Percentiles rank a stretch among this genome's conserved stretches.
These are phyloP conservation scores for Lithosia quadra DNA, from an alignment of 2,888 invertebrate genomes.

Conservation along the genomic window DNA sequence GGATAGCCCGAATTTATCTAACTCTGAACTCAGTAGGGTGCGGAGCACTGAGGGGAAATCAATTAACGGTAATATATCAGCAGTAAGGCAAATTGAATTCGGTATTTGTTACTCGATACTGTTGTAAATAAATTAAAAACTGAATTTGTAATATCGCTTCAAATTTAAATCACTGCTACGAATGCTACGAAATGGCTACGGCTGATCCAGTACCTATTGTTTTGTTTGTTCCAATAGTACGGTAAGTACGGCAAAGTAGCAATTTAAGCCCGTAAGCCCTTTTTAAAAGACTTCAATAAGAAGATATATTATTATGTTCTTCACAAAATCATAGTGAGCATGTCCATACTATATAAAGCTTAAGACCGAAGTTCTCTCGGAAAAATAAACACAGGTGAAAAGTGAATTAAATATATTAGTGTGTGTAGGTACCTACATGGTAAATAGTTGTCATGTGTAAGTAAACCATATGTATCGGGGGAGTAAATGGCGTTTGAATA, in stretches of 20 bases:
- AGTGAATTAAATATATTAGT: background rate
- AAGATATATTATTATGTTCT: background rate
- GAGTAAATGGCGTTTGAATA: constrained; percentile 67
- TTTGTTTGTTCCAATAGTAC: no score
- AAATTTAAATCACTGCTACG: constrained; percentile 8
- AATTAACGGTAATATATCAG: constrained; percentile 79
- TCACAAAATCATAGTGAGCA: background rate
- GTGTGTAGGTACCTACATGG: background rate
- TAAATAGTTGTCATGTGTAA: constrained; percentile 26
- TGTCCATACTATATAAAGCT: background rate
- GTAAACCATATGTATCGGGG: constrained; percentile 55
- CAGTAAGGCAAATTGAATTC: constrained; percentile 71
- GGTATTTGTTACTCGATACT: constrained; percentile 68
- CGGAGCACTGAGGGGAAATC: constrained; percentile 77
- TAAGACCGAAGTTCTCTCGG: background rate
- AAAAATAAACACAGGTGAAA: background rate
- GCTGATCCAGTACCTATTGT: no score
- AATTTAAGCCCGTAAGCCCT: background rate
- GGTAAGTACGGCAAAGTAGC: no score
- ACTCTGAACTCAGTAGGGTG: constrained; percentile 72
- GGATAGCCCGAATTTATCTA: constrained; percentile 85
- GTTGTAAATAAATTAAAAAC: constrained; percentile 56
- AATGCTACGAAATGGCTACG: constrained; percentile 17
- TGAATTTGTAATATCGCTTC: constrained; percentile 14
- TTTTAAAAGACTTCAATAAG: background rate